Evolutionary conservation across 2,113 vertebrate genomes (phyloP).

Genomic region (Pycnonotus jocosus): DNA sequence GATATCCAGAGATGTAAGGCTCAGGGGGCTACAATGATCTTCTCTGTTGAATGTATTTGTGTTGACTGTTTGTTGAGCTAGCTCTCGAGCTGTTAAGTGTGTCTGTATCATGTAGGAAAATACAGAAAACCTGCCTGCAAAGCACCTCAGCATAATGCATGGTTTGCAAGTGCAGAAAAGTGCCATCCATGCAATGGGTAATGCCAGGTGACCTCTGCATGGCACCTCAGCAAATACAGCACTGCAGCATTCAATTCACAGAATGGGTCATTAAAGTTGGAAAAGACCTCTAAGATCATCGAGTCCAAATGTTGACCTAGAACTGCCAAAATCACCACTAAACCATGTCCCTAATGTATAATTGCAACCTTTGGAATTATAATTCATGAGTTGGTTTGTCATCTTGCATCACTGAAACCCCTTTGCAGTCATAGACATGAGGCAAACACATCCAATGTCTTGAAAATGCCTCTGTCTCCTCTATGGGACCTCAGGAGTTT

Average conservation of each 20-base stretch:
- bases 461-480: neutral
- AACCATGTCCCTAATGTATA: neutral
- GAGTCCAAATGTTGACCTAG: neutral
- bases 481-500: neutral
- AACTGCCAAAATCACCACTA: neutral
- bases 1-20: neutral
- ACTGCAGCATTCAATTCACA: neutral
- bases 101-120: neutral
- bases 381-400: neutral
- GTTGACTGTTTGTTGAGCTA: neutral
- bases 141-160: neutral
- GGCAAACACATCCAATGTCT: neutral
- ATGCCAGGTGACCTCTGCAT: neutral
- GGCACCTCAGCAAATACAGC: neutral
- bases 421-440: neutral
- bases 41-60: neutral
- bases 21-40: neutral
- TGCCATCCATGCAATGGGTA: neutral
- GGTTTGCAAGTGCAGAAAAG: neutral
- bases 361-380: neutral
- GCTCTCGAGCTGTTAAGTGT: accelerated
- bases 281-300: neutral
- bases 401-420: neutral
- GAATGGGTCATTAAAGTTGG: neutral
- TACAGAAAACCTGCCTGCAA: neutral